A percentile compares a stretch with the other conserved stretches of the same genome.
Conservation (phyloP, 2,888 invertebrate species). For the Eucera pruinosa region DNA sequence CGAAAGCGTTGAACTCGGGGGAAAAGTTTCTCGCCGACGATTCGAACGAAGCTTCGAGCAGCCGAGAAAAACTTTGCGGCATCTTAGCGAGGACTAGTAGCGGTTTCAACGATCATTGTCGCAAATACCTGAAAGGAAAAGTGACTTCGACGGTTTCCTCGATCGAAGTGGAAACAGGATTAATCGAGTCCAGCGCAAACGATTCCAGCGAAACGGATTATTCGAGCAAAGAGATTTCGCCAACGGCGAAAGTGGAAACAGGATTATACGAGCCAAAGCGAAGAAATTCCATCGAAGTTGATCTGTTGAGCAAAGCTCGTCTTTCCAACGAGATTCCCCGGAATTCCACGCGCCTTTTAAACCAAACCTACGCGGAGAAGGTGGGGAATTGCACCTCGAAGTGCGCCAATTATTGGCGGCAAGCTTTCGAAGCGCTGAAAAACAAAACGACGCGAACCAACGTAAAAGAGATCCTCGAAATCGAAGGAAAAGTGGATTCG, state of each 20-base stretch:
- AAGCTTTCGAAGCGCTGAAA: neutral
- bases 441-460: neutral
- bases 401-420: constrained; percentile 8
- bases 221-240: too few relatives aligned
- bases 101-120: constrained; percentile 11
- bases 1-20: neutral
- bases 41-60: neutral
- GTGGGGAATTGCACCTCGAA: constrained; percentile 12
- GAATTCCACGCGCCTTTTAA: neutral
- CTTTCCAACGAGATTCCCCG: neutral
- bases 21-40: too few relatives aligned
- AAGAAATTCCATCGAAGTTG: neutral
- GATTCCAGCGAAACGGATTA: too few relatives aligned
- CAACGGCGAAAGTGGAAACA: constrained; percentile 1
- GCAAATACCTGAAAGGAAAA: neutral
- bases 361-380: neutral
- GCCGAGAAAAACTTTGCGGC: constrained; percentile 15
- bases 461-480: neutral
- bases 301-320: constrained; percentile 16
- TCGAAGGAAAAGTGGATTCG: constrained; percentile 59
- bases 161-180: too few relatives aligned
- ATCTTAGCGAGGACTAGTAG: constrained; percentile 18
- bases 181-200: too few relatives aligned
- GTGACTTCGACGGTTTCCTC: neutral
- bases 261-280: constrained; percentile 10